Evolutionary conservation across 92 coral and sea anemone species (phyloP), one percentile per base, ranked within the genome.

Genomic region (Porites cylindrica): DNA sequence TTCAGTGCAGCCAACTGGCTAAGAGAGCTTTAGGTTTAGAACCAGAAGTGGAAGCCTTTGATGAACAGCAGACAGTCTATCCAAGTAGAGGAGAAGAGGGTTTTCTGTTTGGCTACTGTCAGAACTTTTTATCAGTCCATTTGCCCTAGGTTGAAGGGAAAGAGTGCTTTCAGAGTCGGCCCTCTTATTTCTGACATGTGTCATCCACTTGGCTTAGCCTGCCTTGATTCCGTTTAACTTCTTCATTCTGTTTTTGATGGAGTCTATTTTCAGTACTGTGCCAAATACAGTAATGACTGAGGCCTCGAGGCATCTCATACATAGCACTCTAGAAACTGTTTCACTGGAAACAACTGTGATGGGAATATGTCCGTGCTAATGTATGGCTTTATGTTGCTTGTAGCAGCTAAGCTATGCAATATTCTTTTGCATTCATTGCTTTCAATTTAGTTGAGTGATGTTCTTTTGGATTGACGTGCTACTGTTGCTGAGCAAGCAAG

Each of bases 131-230:
- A 89, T 43, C 20, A 82, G 72, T 17, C 89, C 89, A 29, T 76
- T 75, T 7, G 79, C 84, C 69, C 56, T 68, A 26, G 20, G 10
- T 17, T 66, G 32, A 6, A 83, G 73, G 32, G 82, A 65, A n/a
- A 64, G 75, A 6, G 47, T 67, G 6, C 82, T 59, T 56, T 90
- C 87, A 2, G 82, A 71, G 38, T 78, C 50, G 52, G 83, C 90
- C 20, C 82, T 80, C 65, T 86, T 87, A 29, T 90, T 90, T 1
- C 93, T 87, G 17, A 90, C 74, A 77, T 90, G 80, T 18, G 90
- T 90, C 12, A 53, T 83, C 90, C 93, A 86, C 47, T 32, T 11
- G 1, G 83, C 93, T 14, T 82, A 68, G 73, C 81, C 77, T 1
- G 84, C 87, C 4, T 79, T 65, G 1, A 67, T 9, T 6, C 92